Percentiles rank a stretch among this genome's conserved stretches.
Evolutionary conservation across 2,113 vertebrate genomes (phyloP).

Genomic region (Drymodes brunneopygia): DNA sequence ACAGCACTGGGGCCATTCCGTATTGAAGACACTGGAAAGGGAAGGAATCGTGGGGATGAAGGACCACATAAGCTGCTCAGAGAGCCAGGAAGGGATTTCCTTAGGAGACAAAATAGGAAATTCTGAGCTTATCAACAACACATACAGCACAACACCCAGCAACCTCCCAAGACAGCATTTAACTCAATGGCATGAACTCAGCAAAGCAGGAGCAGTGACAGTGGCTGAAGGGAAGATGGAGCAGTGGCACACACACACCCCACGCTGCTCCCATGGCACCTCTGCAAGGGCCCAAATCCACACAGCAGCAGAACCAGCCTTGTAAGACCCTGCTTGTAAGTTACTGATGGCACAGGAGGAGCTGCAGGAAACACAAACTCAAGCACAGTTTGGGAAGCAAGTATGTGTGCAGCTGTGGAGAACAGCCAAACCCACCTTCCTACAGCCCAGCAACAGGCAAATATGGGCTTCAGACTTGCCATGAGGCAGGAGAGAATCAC

Average conservation of each 20-base stretch:
- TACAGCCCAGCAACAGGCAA: background rate
- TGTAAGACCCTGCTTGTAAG: background rate
- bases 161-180: background rate
- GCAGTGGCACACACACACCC: background rate
- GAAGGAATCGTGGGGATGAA: background rate
- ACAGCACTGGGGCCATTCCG: rapidly evolving
- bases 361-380: background rate
- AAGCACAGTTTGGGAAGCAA: background rate
- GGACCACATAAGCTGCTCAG: background rate
- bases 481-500: background rate
- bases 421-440: background rate
- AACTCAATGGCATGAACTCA: background rate
- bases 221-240: background rate
- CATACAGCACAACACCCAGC: background rate
- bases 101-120: background rate
- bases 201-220: background rate
- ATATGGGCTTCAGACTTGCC: background rate
- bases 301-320: background rate
- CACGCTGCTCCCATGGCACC: rapidly evolving
- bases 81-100: background rate
- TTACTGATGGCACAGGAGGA: background rate
- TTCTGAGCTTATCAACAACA: background rate
- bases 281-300: background rate
- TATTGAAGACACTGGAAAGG: background rate
- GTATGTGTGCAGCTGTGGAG: background rate